phyloP scores from a whole-genome alignment of 2,888 invertebrate genomes.

The Villa cingulata region DNA sequence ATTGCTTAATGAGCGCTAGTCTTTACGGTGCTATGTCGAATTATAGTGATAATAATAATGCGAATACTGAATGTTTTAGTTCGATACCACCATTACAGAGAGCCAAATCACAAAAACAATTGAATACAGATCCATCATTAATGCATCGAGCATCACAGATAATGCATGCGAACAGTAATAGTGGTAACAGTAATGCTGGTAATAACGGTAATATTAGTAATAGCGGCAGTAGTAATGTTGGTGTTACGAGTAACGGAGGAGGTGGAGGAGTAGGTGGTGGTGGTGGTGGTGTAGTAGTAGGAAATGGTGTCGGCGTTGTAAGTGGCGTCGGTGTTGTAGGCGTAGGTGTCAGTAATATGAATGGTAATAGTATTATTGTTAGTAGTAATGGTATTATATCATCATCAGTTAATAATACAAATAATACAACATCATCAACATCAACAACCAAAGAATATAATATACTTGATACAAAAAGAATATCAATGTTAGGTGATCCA shows the following conservation, averaged over 20 bases:
- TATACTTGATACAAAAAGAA: constrained; percentile 33
- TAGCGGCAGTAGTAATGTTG: constrained; percentile 8
- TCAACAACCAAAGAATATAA: constrained; percentile 34
- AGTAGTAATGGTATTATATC: not conserved
- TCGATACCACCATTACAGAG: constrained; percentile 48
- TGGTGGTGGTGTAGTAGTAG: constrained; percentile 15
- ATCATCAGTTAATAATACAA: constrained; percentile 5
- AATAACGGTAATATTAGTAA: constrained; percentile 20
- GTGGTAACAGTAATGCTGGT: constrained; percentile 30
- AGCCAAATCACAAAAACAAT: constrained; percentile 62
- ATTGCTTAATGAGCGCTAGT: constrained; percentile 33
- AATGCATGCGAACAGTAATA: constrained; percentile 27
- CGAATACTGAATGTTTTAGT: constrained; percentile 41
- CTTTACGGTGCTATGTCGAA: constrained; percentile 39
- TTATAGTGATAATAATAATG: constrained; percentile 41
- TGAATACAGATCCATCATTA: constrained; percentile 63
- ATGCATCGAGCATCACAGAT: constrained; percentile 46
- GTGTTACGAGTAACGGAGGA: constrained; percentile 21
- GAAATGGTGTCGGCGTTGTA: constrained; percentile 32
- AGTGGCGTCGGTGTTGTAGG: constrained; percentile 16
- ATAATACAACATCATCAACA: constrained; percentile 25
- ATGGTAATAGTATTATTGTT: constrained; percentile 3
- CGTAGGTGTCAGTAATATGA: constrained; percentile 22
- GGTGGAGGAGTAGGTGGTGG: constrained; percentile 12
- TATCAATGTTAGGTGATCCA: constrained; percentile 34